Conservation (phyloP, 2,888 invertebrate species). For the Heteropelma amictum region DNA sequence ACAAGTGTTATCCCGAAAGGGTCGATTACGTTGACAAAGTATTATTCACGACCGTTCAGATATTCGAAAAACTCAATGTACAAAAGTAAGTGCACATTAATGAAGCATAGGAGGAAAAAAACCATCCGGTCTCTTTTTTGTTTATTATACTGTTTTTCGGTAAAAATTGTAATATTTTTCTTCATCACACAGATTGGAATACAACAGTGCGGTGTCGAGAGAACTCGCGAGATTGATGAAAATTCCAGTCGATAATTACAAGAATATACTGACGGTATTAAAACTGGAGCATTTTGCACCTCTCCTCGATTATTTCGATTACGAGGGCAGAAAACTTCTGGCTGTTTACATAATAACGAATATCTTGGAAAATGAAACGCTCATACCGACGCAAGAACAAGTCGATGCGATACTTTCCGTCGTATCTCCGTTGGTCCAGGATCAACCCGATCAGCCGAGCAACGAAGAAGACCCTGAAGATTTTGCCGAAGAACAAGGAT, state of each 20-base stretch:
- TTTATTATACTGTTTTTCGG: neutral
- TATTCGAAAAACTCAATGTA: constrained; percentile 92
- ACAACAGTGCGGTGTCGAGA: constrained; percentile 91
- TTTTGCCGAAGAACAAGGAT: constrained; percentile 96
- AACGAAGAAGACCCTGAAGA: constrained; percentile 91
- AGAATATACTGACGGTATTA: constrained; percentile 92
- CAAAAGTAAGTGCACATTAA: constrained; percentile 82
- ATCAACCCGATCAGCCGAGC: constrained; percentile 86
- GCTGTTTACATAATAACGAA: constrained; percentile 94
- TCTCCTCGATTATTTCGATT: constrained; percentile 92
- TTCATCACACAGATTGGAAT: constrained; percentile 82
- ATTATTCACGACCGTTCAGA: constrained; percentile 92
- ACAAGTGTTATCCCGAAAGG: constrained; percentile 97
- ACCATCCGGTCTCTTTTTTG: neutral
- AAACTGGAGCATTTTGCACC: constrained; percentile 92
- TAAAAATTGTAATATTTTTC: neutral
- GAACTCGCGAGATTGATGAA: constrained; percentile 95
- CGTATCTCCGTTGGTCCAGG: constrained; percentile 91
- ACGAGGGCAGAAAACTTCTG: constrained; percentile 89
- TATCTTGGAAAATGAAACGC: constrained; percentile 92
- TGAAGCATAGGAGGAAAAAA: neutral
- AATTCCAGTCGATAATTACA: constrained; percentile 96
- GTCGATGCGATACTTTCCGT: constrained; percentile 88
- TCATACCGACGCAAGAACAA: constrained; percentile 92
- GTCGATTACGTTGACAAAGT: constrained; percentile 98